Evolutionary conservation across 2,113 vertebrate species (phyloP), one percentile per base, ranked within the genome.

Genomic region (Daubentonia madagascariensis): DNA sequence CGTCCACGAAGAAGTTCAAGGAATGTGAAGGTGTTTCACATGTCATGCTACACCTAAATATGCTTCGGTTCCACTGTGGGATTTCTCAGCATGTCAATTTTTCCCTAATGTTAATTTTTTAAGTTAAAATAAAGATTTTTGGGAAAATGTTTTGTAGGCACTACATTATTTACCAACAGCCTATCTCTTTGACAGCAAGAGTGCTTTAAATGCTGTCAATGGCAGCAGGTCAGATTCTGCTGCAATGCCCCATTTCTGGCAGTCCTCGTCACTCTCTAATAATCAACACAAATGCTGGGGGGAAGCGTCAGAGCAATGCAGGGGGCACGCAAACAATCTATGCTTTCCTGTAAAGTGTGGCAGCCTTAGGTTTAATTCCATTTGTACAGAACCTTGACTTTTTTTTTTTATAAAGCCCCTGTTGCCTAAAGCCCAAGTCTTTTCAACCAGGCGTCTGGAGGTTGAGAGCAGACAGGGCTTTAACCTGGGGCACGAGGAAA

Each of bases 81-180:
- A 35, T 3, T 3, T 30, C 63, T n/a, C 25, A 22, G 80, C 35
- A 57, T 17, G 35, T 50, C 63, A 16, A 8, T 23, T 40, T 35
- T 30, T 1, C 7, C 52, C 23, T 50, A 22, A 1, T 8, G 37
- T 37, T 45, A 79, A 89, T 65, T 89, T 89, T 91, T 65, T 65
- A 93, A 91, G 37, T 73, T 17, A 45, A 35, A 89, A 80, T 94
- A 85, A 87, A 86, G 12, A 48, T 70, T 92, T 75, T 0, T 0
- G 35, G 61, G 25, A 85, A 85, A 95, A 83, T 40, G 67, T 86
- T 97, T 98, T 84, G 1, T 2, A 97, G 93, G 59, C 96, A 57
- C 80, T 97, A 52, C 94, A 96, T 91, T 86, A 96, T 96, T 97
- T 97, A 98, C 78, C 95, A 89, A 54, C 59, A 95, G 94, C 61